A percentile compares a stretch with the other conserved stretches of the same genome.
Evolutionary conservation across 2,797 vertebrate species (phyloP).

Genomic region (Rhadinocentrus ornatus): DNA sequence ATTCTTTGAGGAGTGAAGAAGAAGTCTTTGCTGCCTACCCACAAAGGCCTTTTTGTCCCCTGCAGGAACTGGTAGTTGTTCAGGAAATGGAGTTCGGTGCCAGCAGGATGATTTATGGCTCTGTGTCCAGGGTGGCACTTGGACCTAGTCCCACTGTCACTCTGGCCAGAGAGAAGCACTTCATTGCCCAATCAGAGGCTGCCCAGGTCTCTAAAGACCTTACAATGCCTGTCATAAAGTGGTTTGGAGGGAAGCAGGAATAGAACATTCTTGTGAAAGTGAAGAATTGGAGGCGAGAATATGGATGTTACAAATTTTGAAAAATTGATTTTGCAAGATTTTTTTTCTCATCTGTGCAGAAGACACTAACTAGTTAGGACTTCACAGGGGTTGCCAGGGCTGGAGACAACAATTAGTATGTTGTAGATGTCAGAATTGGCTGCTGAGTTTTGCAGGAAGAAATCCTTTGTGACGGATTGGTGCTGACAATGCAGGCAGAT

Average conservation of each 20-base stretch:
- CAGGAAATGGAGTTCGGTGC: conserved; percentile 89
- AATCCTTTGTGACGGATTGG: conserved; percentile 95
- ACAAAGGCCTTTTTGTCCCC: conserved; percentile 94
- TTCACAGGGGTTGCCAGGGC: conserved; percentile 89
- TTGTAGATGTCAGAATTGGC: conserved; percentile 92
- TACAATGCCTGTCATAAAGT: conserved; percentile 97
- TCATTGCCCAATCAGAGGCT: conserved; percentile 88
- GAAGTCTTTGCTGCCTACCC: conserved; percentile 79
- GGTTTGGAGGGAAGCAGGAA: conserved; percentile 87
- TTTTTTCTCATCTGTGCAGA: conserved; percentile 84
- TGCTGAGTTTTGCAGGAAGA: conserved; percentile 87
- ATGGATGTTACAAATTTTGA: conserved; percentile 90
- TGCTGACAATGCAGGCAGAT: conserved; percentile 90
- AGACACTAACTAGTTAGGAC: conserved; percentile 95
- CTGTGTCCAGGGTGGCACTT: conserved; percentile 94
- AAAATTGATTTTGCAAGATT: conserved; percentile 88
- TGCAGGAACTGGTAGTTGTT: conserved; percentile 87
- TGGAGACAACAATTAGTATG: conserved; percentile 97
- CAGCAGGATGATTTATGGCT: conserved; percentile 99
- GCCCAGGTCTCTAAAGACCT: conserved; percentile 86
- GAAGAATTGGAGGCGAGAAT: conserved; percentile 90
- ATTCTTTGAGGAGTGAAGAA: conserved; percentile 72
- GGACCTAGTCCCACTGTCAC: conserved; percentile 95
- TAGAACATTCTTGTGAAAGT: conserved; percentile 87
- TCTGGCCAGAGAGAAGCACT: conserved; percentile 89